Percentiles rank a stretch among this genome's conserved stretches.
Evolutionary conservation across 2,888 invertebrate genomes (phyloP).

Genomic region (Aphidoletes aphidimyza): DNA sequence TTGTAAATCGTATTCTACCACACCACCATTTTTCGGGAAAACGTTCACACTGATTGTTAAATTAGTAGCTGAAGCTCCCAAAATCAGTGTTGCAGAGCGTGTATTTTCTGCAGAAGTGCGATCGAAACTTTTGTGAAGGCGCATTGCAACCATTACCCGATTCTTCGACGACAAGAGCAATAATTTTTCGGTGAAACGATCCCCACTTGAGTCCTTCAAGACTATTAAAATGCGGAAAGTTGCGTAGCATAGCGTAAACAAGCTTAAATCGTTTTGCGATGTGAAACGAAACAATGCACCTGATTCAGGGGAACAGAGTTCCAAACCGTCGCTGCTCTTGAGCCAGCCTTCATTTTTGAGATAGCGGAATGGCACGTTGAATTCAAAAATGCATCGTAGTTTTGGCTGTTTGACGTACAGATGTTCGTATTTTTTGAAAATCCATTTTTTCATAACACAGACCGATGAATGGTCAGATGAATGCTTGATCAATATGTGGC

Average conservation of each 20-base stretch:
- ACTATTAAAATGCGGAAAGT: neutral
- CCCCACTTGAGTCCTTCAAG: too few relatives aligned
- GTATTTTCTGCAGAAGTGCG: too few relatives aligned
- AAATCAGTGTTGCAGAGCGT: too few relatives aligned
- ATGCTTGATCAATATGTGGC: neutral
- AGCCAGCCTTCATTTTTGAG: neutral
- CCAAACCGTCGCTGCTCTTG: neutral
- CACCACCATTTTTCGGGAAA: too few relatives aligned
- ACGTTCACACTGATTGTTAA: too few relatives aligned
- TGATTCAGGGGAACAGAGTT: neutral
- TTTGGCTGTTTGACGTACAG: neutral
- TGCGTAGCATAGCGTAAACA: neutral
- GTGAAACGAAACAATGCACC: neutral
- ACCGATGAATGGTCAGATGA: neutral
- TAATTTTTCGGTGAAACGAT: too few relatives aligned
- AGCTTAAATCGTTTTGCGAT: neutral
- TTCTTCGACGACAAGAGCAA: too few relatives aligned
- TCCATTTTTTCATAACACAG: neutral
- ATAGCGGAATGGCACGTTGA: neutral
- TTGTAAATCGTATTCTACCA: too few relatives aligned
- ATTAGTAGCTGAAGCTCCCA: too few relatives aligned
- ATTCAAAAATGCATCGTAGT: neutral
- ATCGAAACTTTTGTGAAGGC: too few relatives aligned
- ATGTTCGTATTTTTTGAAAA: neutral
- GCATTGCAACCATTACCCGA: too few relatives aligned